A percentile compares a stretch with the other conserved stretches of the same genome.
These are phyloP conservation scores for Mellivora capensis DNA, from an alignment of 2,113 vertebrate genomes.

Conservation along the genomic window DNA sequence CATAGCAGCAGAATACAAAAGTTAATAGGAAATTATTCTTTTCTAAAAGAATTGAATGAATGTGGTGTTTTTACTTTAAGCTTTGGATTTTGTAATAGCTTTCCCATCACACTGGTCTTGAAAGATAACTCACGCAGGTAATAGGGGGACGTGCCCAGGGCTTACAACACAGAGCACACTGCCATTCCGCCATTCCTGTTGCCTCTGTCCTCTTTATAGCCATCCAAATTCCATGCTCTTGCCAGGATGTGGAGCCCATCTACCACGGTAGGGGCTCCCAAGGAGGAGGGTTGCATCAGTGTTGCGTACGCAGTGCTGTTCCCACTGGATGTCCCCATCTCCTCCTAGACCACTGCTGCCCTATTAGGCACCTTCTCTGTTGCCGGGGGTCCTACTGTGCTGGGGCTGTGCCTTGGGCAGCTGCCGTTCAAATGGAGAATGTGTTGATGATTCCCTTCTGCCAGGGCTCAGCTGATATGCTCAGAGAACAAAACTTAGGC, in stretches of 20 bases:
- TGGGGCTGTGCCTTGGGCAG: accelerated
- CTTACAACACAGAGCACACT: neutral
- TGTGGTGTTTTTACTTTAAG: neutral
- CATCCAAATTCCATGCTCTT: neutral
- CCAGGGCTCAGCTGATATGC: neutral
- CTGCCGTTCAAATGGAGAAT: neutral
- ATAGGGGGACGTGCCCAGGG: accelerated
- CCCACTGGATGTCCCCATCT: accelerated
- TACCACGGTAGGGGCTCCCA: accelerated
- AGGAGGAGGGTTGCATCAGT: accelerated
- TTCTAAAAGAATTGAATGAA: neutral
- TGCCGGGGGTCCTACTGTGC: neutral
- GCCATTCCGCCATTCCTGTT: accelerated
- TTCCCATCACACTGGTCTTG: neutral
- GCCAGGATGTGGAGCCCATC: accelerated
- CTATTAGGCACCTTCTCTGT: accelerated
- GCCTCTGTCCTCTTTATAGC: neutral
- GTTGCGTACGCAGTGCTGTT: neutral
- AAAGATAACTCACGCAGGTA: neutral
- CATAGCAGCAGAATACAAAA: neutral
- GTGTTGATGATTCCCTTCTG: neutral
- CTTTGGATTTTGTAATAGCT: neutral
- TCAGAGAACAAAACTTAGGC: neutral
- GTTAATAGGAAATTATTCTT: neutral
- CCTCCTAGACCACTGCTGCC: accelerated